phyloP scores from a whole-genome alignment of 2,797 vertebrate species.

The Rachycentron canadum region DNA sequence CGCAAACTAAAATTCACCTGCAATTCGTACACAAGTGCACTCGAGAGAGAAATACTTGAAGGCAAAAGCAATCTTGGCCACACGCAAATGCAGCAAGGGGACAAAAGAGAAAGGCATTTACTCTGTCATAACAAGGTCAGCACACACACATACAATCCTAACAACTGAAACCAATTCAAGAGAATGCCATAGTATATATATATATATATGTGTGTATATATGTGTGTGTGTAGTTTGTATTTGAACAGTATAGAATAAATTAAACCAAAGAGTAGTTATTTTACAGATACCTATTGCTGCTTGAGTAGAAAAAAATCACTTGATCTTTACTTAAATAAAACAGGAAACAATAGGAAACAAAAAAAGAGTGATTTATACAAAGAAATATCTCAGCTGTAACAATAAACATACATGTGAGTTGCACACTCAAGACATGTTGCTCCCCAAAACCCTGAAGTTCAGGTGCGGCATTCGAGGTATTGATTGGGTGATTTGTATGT shows the following conservation, averaged over 20 bases:
- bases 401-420: constrained; percentile 17
- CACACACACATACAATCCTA: neutral
- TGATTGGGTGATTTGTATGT: constrained; percentile 82
- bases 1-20: neutral
- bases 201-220: too few species aligned
- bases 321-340: neutral
- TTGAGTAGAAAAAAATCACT: neutral
- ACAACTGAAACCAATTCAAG: neutral
- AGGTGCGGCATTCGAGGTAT: constrained; percentile 48
- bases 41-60: neutral
- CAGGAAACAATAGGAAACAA: neutral
- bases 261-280: neutral
- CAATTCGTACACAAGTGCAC: constrained; percentile 17
- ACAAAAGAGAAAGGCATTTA: neutral
- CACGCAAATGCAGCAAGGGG: neutral
- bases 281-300: neutral
- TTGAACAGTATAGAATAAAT: too few species aligned
- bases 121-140: constrained; percentile 1
- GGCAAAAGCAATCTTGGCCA: neutral
- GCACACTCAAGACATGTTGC: constrained; percentile 42
- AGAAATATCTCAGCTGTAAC: constrained; percentile 12
- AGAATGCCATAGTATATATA: constrained; percentile 1
- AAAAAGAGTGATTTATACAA: constrained; percentile 1
- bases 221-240: too few species aligned
- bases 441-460: constrained; percentile 38